A percentile compares a stretch with the other conserved stretches of the same genome.
phyloP scores from a whole-genome alignment of 2,113 vertebrate species.

The Tetraodon nigroviridis region DNA sequence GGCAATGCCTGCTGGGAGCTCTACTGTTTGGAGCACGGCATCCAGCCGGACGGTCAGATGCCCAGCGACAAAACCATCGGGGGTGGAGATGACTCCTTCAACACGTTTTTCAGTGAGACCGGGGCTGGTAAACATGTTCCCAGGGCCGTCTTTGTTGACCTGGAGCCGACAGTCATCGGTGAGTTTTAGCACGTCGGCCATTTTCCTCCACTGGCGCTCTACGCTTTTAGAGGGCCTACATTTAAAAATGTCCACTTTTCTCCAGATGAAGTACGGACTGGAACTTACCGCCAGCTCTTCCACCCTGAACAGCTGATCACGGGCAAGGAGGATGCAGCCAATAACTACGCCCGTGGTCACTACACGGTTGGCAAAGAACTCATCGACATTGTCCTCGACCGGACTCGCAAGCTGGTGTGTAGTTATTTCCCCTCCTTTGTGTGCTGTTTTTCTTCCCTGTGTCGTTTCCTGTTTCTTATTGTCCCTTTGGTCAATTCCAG shows the following conservation, averaged over 20 bases:
- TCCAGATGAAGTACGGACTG: constrained; percentile 77
- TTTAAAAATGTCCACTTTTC: background rate
- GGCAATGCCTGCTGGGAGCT: constrained; percentile 89
- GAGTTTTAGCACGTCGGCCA: background rate
- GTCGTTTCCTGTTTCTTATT: background rate
- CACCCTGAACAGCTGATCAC: constrained; percentile 83
- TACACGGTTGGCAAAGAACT: constrained; percentile 72
- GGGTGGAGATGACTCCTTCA: constrained; percentile 71
- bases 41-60: constrained; percentile 74
- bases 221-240: too few species aligned
- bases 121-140: constrained; percentile 74
- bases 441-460: background rate
- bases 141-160: constrained; percentile 68
- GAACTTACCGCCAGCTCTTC: constrained; percentile 82
- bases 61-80: constrained; percentile 65
- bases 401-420: constrained; percentile 67
- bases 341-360: constrained; percentile 81
- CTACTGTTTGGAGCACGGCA: constrained; percentile 87
- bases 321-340: constrained; percentile 83
- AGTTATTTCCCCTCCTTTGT: background rate
- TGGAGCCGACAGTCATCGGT: constrained; percentile 73
- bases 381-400: constrained; percentile 69
- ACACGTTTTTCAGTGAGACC: constrained; percentile 75
- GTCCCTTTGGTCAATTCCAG: constrained; percentile 13
- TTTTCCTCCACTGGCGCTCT: background rate